Base-by-base conservation (phyloP, 1,140 invertebrate species). In the Penaeus vannamei region DNA sequence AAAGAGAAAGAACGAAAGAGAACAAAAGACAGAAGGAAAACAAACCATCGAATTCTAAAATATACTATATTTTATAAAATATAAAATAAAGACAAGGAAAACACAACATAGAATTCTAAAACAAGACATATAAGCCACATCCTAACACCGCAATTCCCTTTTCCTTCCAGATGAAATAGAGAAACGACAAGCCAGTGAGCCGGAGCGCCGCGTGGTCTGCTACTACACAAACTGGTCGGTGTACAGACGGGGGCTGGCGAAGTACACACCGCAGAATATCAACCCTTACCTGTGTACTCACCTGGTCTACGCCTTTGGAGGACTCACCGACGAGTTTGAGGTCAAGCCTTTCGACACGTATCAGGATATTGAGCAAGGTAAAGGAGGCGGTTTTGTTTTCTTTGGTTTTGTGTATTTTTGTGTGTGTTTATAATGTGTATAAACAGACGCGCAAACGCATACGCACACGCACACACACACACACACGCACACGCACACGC, bases 171-270 rank as follows among this genome's bases (percentile, higher is more conserved):
- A 89, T 36, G 87, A 91, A 53, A 26, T 88, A n/a, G 86, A 64
- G 26, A 90, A 83, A 46, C 93, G 90, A 1, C 79, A 86, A 29
- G 46, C 72, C 4, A 62, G 29, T 26, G 84, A 84, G 29, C 17
- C 76, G 10, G 95, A 95, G 91, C 95, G 95, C 69, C 95, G 95
- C 86, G 95, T 98, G 84, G 97, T 98, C 59, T 98, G 97, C 92
- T 98, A 98, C 92, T 98, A 98, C 93, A 97, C 97, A n/a, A 98
- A 98, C 93, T 98, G 97, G 97, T 97, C 97, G 89, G 96, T 98
- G 7, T 98, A 98, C 92, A 62, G 97, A 89, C 96, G 96, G 5
- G 96, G 97, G 59, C 96, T 96, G 4, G 97, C 97, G 1, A 97
- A 98, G 93, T 98, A 98, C 93, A 96, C 96, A 90, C 98, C 98